phyloP scores from a whole-genome alignment of 2,113 vertebrate species.

The Gulo gulo region DNA sequence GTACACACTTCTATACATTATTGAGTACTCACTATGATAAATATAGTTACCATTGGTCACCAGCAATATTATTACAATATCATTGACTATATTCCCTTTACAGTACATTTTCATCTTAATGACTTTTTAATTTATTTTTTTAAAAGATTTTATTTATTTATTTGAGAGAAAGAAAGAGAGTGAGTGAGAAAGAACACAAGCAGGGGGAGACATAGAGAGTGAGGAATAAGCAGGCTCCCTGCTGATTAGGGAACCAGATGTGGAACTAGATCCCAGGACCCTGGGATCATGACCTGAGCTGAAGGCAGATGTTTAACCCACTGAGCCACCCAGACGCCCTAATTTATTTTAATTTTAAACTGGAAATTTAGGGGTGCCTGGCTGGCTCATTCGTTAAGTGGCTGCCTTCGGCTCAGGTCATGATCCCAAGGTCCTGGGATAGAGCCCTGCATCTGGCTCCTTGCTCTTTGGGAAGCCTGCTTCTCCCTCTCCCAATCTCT shows the following conservation, averaged over 20 bases:
- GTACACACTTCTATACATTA: background rate
- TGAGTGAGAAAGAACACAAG: too few relatives aligned
- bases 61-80: background rate
- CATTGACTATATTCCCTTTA: background rate
- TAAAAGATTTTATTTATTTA: background rate
- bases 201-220: background rate
- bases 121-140: background rate
- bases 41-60: background rate
- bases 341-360: background rate
- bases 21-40: background rate
- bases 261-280: background rate
- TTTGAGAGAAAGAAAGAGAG: background rate
- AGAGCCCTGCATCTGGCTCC: too few relatives aligned
- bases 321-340: background rate
- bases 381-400: too few relatives aligned
- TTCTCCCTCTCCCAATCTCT: too few relatives aligned
- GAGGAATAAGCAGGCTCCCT: background rate
- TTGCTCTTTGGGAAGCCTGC: too few relatives aligned
- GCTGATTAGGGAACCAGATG: background rate
- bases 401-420: too few relatives aligned
- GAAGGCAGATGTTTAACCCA: background rate
- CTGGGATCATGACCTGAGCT: background rate
- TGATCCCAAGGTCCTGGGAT: too few relatives aligned
- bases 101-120: background rate
- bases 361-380: background rate